These are phyloP conservation scores for Ectropis grisescens DNA, from an alignment of 1,140 invertebrate species.

Conservation along the genomic window DNA sequence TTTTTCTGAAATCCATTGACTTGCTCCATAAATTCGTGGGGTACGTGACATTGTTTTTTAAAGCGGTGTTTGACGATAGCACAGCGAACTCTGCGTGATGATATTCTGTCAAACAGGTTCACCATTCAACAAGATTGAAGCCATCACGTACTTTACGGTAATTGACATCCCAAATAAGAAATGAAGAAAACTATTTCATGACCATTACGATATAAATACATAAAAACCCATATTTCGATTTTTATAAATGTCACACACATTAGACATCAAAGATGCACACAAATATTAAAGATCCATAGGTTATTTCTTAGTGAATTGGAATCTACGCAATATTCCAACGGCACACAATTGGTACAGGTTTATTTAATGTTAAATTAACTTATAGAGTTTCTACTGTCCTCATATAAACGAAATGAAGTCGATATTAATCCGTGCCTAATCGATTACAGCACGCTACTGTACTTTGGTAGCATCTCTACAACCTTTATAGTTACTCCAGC, in stretches of 20 bases:
- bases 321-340: too few species aligned
- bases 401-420: constrained; percentile 18
- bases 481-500: too few species aligned
- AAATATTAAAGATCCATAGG: too few species aligned
- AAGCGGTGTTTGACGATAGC: constrained; percentile 22
- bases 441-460: constrained; percentile 41
- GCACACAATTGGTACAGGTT: too few species aligned
- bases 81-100: constrained; percentile 35
- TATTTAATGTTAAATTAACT: too few species aligned
- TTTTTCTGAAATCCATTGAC: constrained; percentile 33
- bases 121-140: constrained; percentile 27
- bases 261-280: too few species aligned
- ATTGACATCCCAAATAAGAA: constrained; percentile 7
- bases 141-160: constrained; percentile 29
- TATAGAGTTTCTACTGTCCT: constrained; percentile 5
- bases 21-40: constrained; percentile 55
- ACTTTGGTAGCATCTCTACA: constrained; percentile 11
- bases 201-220: too few species aligned
- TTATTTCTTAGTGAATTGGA: too few species aligned
- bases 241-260: too few species aligned
- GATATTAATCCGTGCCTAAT: constrained; percentile 32
- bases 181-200: not conserved
- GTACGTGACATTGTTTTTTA: constrained; percentile 60
- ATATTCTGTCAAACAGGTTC: constrained; percentile 54
- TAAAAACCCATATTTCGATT: too few species aligned